Evolutionary conservation across 2,888 invertebrate species (phyloP), one percentile per base, ranked within the genome.

Genomic region (Punctoribates punctum): DNA sequence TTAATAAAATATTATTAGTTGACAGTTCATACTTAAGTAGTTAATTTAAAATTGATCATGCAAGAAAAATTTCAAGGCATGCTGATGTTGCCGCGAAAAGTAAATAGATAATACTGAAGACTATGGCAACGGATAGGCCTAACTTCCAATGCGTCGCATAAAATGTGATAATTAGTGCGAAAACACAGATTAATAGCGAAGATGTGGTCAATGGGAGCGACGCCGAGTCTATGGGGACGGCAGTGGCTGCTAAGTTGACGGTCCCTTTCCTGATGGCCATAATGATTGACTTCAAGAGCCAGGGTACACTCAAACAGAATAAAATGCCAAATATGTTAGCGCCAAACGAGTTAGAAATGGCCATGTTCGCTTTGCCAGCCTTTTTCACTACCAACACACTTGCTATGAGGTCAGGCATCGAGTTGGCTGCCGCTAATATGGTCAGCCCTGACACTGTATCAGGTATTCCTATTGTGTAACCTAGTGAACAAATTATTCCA

Each of bases 241-340:
- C 83, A 23, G 90, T 88, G 70, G 90, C 89, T 0, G 91, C 90
- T 17, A 88, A 85, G 79, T 90, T 83, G 9, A 76, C 25, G n/a
- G 51, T 76, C 13, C 73, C 60, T 11, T 73, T 48, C 4, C 90
- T 77, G 25, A 78, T 23, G 34, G 29, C 48, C 54, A 25, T 42
- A 11, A 76, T 73, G 4, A 77, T 20, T 6, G 62, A 73, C 83
- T 89, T 90, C 80, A 93, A 89, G 75, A 92, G 88, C 94, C 94
- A 94, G 0, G 94, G 94, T 29, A 93, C 83, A 0, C 93, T 93
- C 62, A 94, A 86, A 82, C 93, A 93, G 72, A 81, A 78, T n/a
- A 94, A 85, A 80, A 94, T 93, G 83, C 93, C 93, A 83, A 94
- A 94, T 1, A 93, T 93, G 83, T 94, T 94, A 34, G 93, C 93